These are phyloP conservation scores for Lasiommata megera DNA, from an alignment of 2,888 invertebrate species.

Conservation along the genomic window DNA sequence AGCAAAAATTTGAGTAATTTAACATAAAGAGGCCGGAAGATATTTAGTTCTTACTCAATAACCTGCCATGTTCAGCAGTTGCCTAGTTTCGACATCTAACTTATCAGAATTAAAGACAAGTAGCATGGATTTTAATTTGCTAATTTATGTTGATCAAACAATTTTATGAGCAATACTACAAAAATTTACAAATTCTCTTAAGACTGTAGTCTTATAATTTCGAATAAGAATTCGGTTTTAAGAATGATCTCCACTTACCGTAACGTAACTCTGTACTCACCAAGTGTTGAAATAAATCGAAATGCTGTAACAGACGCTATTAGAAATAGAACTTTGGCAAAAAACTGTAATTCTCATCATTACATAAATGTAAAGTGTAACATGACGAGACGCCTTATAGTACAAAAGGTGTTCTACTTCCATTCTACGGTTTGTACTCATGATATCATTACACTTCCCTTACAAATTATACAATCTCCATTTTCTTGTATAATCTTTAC, in stretches of 20 bases:
- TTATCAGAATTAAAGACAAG: slow-evolving; percentile 13
- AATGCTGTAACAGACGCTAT: slow-evolving; percentile 3
- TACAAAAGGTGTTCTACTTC: slow-evolving; percentile 65
- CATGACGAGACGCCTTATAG: slow-evolving; percentile 49
- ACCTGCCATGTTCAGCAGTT: slow-evolving; percentile 52
- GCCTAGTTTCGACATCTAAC: slow-evolving; percentile 44
- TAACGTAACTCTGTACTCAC: slow-evolving; percentile 3
- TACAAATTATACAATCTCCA: slow-evolving; percentile 55
- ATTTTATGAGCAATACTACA: background rate
- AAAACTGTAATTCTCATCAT: slow-evolving; percentile 47
- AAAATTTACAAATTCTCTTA: background rate
- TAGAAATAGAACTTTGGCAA: slow-evolving; percentile 27
- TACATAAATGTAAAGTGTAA: slow-evolving; percentile 52
- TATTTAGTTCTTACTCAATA: slow-evolving; percentile 32
- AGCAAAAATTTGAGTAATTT: slow-evolving; percentile 13
- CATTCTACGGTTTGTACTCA: slow-evolving; percentile 51
- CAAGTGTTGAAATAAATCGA: slow-evolving; percentile 8
- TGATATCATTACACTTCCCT: slow-evolving; percentile 46
- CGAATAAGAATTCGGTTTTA: background rate
- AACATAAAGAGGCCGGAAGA: slow-evolving; percentile 13
- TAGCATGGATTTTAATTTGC: slow-evolving; percentile 8
- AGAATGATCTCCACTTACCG: slow-evolving; percentile 1
- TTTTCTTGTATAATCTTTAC: slow-evolving; percentile 54
- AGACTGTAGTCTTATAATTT: background rate
- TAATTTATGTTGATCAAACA: background rate